Evolutionary conservation across 2,113 vertebrate genomes (phyloP), one percentile per base, ranked within the genome.

Genomic region (Channa maculata): DNA sequence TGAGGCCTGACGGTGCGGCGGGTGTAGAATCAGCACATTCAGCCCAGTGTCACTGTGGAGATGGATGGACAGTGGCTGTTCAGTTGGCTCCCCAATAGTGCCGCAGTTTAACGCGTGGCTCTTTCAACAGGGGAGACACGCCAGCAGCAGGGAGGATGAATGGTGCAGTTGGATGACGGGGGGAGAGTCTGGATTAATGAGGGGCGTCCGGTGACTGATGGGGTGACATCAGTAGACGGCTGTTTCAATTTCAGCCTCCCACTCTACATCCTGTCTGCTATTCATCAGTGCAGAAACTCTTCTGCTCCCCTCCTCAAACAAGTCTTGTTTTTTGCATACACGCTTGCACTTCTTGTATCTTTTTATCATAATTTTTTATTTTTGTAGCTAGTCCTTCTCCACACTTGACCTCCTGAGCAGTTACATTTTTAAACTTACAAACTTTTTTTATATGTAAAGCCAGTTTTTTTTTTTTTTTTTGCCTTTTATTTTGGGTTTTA

Each of bases 211-310:
- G 53, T 92, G 91, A 93, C 72, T 78, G 91, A 93, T 92, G 89
- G 78, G 79, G 54, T 52, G 49, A 87, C 89, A 91, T 84, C 86
- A 77, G 67, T 39, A 82, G 79, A 91, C 41, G 90, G 80, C 80
- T 89, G 87, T 91, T 93, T 92, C 89, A 91, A 85, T 93, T 91
- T 83, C 78, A 86, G 71, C 71, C 80, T 82, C 80, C 83, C 75
- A 66, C 81, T 91, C 77, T 67, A 83, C 79, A 82, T 91, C 74
- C 75, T 84, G 68, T 65, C 75, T 5, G 82, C 81, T 78, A 80
- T 91, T 82, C 71, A 85, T 88, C 80, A 84, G 70, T 45, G 49
- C 39, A 53, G 38, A 53, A 73, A 57, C 52, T 46, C 43, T 14
- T 60, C 63, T 15, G 33, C 57, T 75, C 53, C 45, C 80, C 60